A percentile compares a stretch with the other conserved stretches of the same genome.
Evolutionary conservation across 2,797 vertebrate species (phyloP).

Genomic region (Spatula versicolor): DNA sequence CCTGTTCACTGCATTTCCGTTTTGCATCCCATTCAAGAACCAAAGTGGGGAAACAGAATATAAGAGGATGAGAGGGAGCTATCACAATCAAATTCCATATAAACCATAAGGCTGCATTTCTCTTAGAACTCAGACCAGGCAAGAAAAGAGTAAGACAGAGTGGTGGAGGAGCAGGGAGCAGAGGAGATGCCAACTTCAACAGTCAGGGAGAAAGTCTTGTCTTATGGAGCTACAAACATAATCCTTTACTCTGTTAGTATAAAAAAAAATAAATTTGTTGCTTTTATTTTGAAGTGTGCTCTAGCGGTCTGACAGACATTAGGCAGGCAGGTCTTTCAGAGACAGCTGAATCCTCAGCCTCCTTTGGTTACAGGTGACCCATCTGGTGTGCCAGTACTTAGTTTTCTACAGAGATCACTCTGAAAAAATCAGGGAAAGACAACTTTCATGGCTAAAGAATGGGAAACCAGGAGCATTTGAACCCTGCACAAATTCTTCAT

Average conservation of each 20-base stretch:
- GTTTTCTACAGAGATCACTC: background rate
- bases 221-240: background rate
- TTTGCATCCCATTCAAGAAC: background rate
- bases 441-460: background rate
- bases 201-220: background rate
- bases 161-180: background rate
- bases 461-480: background rate
- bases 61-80: background rate
- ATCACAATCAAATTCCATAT: background rate
- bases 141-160: background rate
- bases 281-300: background rate
- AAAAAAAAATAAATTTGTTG: background rate
- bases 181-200: rapidly evolving
- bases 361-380: background rate
- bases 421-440: background rate
- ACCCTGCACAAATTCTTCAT: background rate
- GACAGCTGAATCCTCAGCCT: background rate
- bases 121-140: background rate
- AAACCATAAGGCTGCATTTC: background rate
- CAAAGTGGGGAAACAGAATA: background rate
- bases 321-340: background rate
- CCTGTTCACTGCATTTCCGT: background rate
- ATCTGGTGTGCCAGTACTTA: background rate
- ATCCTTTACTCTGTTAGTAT: background rate
- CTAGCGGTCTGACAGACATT: background rate